Evolutionary conservation across 2,113 vertebrate species (phyloP).

Genomic region (Malurus melanocephalus): DNA sequence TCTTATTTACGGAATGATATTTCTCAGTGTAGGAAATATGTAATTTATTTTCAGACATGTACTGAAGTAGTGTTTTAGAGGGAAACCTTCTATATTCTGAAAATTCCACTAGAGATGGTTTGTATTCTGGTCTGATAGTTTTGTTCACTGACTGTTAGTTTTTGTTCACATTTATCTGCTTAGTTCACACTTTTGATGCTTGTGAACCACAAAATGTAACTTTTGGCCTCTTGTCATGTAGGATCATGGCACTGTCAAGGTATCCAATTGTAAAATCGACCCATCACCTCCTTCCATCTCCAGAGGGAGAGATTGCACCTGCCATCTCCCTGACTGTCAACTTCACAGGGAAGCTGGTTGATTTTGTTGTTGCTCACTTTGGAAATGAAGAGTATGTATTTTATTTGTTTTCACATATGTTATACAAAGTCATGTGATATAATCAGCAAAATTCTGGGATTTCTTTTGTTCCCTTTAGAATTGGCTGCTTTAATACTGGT

Average conservation of each 20-base stretch:
- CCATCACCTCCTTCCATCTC: constrained; percentile 76
- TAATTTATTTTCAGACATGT: neutral
- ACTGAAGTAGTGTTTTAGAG: neutral
- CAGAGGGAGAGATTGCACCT: constrained; percentile 75
- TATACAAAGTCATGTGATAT: neutral
- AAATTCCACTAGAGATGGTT: neutral
- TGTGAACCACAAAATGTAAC: neutral
- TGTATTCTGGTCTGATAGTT: neutral
- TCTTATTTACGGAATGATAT: neutral
- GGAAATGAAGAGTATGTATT: constrained; percentile 74
- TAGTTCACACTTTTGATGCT: neutral
- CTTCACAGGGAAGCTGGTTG: constrained; percentile 60
- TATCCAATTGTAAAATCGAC: constrained; percentile 71
- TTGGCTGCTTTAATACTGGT: neutral
- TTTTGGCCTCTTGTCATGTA: neutral
- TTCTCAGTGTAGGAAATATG: neutral
- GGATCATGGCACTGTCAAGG: constrained; percentile 73
- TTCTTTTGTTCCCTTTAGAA: neutral
- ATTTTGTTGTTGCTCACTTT: constrained; percentile 76
- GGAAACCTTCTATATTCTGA: neutral
- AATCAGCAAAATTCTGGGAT: neutral
- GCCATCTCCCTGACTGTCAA: constrained; percentile 73
- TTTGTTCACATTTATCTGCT: neutral
- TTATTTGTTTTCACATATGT: neutral
- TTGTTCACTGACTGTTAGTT: neutral